Evolutionary conservation across 2,888 invertebrate genomes (phyloP).

Genomic region (Plagodis pulveraria): DNA sequence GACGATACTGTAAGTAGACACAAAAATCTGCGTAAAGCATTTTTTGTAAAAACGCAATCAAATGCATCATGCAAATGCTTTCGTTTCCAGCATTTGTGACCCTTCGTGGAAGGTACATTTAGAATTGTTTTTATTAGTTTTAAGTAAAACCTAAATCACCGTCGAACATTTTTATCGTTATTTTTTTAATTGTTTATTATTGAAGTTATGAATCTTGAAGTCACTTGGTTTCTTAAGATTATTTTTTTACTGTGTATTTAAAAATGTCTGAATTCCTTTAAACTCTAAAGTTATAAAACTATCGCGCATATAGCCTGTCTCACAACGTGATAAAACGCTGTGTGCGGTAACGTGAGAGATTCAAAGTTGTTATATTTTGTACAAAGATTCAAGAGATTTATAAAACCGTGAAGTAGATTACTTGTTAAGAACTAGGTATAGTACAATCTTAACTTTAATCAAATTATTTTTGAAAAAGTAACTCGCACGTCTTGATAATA

Average conservation of each 20-base stretch:
- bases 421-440: constrained; percentile 7
- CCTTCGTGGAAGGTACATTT: constrained; percentile 24
- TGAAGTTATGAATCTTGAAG: constrained; percentile 27
- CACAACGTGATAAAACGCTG: too few relatives aligned
- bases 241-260: constrained; percentile 9
- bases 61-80: not conserved
- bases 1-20: not conserved
- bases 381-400: constrained; percentile 21
- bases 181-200: constrained; percentile 41
- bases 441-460: not conserved
- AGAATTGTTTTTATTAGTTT: constrained; percentile 43
- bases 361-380: constrained; percentile 18
- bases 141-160: constrained; percentile 48
- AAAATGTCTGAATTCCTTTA: constrained; percentile 6
- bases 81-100: not conserved
- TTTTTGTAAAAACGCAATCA: constrained; percentile 15
- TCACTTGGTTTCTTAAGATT: constrained; percentile 19
- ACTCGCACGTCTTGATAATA: too few relatives aligned
- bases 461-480: not conserved
- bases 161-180: constrained; percentile 48
- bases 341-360: not conserved
- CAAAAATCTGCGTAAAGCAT: constrained; percentile 12
- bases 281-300: not conserved
- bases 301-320: too few relatives aligned
- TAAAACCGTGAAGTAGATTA: constrained; percentile 14